Base-by-base conservation (phyloP, 2,113 vertebrate species). In the Erpornis zantholeuca region DNA sequence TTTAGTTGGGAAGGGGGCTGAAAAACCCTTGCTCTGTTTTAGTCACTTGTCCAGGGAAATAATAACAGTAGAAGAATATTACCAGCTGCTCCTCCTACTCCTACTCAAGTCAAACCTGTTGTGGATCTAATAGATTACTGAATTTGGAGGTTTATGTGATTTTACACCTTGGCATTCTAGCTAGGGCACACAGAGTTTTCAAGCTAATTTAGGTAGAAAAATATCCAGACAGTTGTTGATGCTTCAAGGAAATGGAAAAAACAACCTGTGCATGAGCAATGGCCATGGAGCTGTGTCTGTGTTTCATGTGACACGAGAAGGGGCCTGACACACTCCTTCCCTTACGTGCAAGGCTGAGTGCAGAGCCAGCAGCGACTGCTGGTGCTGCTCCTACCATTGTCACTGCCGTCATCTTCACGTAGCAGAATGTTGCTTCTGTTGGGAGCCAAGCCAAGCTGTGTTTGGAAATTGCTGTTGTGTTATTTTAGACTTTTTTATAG, bases 331-430 rank as follows among this genome's bases (percentile, higher is more conserved):
- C 27, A 0, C 44, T 79, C 38, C 61, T 45, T 78, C 42, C 84
- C 22, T 12, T 2, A 2, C 2, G 27, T 9, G 66, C 50, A 24
- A 47, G 42, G 70, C 40, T 9, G 1, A 20, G 52, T 13, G 1
- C 56, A 13, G 49, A 72, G 78, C 49, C 82, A 54, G 69, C 56
- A 60, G 6, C 4, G 3, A 3, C 68, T 33, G 59, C 50, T 47
- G n/a, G n/a, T n/a, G 82, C 49, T 22, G 70, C 60, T 14, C 5
- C 47, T 24, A 8, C 80, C 29, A 2, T 19, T 24, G 1, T 7
- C 42, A 9, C 20, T n/a, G 7, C 38, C 44, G 3, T 5, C 15
- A 50, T n/a, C 56, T 61, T 52, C 64, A 29, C 6, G 0, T 2
- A 24, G 33, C 20, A 7, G 18, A 13, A 24, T 2, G 33, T 7